These are phyloP conservation scores for Epinotia bilunana DNA, from an alignment of 2,888 invertebrate genomes.

Conservation along the genomic window DNA sequence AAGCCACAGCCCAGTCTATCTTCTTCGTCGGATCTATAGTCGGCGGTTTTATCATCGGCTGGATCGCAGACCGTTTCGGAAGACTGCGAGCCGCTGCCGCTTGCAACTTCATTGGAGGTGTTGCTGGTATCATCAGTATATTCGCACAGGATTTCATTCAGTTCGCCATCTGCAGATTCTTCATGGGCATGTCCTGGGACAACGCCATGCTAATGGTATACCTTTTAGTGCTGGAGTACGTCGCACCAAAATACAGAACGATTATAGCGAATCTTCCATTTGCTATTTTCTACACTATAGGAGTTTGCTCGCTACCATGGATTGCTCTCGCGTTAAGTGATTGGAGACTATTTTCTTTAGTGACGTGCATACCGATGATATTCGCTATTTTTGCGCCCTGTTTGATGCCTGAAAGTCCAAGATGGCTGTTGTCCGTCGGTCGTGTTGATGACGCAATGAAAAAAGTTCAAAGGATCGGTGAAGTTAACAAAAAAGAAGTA, in stretches of 20 bases:
- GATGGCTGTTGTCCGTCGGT: constrained; percentile 69
- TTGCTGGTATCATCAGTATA: constrained; percentile 62
- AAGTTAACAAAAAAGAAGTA: constrained; percentile 63
- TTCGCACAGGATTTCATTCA: constrained; percentile 59
- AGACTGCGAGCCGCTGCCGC: constrained; percentile 64
- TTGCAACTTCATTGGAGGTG: constrained; percentile 64
- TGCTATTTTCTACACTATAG: constrained; percentile 63
- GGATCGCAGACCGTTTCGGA: constrained; percentile 69
- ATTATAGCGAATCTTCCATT: constrained; percentile 66
- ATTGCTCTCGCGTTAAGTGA: constrained; percentile 67
- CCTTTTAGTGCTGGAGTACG: constrained; percentile 66
- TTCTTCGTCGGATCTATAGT: constrained; percentile 69
- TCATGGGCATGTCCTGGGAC: constrained; percentile 72
- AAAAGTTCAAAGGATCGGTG: constrained; percentile 61
- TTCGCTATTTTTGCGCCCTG: constrained; percentile 62
- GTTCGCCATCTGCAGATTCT: constrained; percentile 65
- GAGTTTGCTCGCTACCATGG: constrained; percentile 63
- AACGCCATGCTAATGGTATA: constrained; percentile 74
- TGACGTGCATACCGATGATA: constrained; percentile 65
- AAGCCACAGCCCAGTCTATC: constrained; percentile 68
- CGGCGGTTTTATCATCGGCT: constrained; percentile 68
- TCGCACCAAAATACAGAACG: constrained; percentile 70
- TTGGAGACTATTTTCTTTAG: constrained; percentile 67
- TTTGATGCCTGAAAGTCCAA: constrained; percentile 70
- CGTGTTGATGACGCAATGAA: constrained; percentile 63